Conservation (phyloP, 2,797 vertebrate genomes). For the Balearica regulorum region DNA sequence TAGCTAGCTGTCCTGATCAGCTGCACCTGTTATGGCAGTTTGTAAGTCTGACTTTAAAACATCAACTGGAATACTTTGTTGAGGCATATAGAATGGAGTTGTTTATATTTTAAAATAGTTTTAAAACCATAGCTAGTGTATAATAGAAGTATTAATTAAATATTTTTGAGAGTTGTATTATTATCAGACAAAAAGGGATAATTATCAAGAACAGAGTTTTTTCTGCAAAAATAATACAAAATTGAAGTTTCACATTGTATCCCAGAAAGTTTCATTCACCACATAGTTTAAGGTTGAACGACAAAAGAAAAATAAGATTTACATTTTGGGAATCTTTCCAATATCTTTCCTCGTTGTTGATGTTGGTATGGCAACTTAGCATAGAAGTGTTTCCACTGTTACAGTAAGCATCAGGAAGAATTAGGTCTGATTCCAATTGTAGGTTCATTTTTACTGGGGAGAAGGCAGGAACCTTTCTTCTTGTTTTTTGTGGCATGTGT, state of each 20-base stretch:
- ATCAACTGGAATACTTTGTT: not conserved
- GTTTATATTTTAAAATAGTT: not conserved
- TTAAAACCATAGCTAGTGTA: not conserved
- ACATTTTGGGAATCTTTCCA: not conserved
- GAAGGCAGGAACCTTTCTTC: not conserved
- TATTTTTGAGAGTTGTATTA: not conserved
- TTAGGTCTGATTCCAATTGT: not conserved
- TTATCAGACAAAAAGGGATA: not conserved
- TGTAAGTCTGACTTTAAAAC: not conserved
- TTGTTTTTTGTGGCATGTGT: not conserved
- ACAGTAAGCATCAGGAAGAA: not conserved
- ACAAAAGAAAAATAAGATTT: not conserved
- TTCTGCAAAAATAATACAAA: not conserved
- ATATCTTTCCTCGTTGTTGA: constrained; percentile 8
- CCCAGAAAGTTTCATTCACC: not conserved
- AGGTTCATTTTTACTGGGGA: not conserved
- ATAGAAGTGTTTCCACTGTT: not conserved
- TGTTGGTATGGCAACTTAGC: not conserved
- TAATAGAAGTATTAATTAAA: not conserved
- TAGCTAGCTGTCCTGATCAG: not conserved
- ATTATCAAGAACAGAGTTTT: not conserved
- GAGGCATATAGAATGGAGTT: not conserved
- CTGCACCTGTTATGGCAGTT: not conserved
- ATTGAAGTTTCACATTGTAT: not conserved
- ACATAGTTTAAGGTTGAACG: not conserved